Conservation (phyloP, 2,888 invertebrate species). For the Schizotus pectinicornis region DNA sequence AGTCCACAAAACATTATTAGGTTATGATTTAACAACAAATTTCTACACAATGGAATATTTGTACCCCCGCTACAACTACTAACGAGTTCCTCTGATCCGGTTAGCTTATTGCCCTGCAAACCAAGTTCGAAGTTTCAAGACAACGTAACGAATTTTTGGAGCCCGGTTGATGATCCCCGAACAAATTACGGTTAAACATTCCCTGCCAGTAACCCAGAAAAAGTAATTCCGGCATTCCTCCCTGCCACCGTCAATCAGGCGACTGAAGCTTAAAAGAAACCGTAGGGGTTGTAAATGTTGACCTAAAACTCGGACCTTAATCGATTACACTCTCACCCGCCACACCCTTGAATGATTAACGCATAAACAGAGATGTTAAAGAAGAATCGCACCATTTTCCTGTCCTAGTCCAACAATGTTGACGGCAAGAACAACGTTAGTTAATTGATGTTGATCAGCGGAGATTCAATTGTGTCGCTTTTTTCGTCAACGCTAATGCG, state of each 20-base stretch:
- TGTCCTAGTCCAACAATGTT: conserved; percentile 17
- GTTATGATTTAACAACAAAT: no score
- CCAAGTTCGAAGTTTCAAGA: no score
- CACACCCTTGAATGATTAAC: conserved; percentile 18
- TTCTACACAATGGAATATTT: no score
- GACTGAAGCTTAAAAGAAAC: conserved; percentile 11
- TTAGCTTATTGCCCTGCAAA: no score
- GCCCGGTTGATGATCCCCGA: neutral
- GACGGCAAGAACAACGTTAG: conserved; percentile 3
- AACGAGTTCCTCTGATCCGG: neutral
- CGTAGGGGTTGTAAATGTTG: conserved; percentile 23
- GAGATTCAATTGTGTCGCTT: conserved; percentile 3
- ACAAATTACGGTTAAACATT: conserved; percentile 28
- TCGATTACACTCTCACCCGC: conserved; percentile 23
- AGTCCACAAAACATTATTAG: no score
- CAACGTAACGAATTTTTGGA: no score
- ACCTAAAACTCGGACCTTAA: conserved; percentile 19
- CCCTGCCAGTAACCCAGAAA: conserved; percentile 19
- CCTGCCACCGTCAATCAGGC: conserved; percentile 27
- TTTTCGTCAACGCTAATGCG: neutral
- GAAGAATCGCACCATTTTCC: conserved; percentile 13
- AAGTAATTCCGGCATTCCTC: conserved; percentile 30
- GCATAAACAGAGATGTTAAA: conserved; percentile 20
- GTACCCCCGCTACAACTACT: no score
- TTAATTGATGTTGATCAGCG: conserved; percentile 6